A percentile compares a stretch with the other conserved stretches of the same genome.
phyloP scores from a whole-genome alignment of 2,113 vertebrate species.

The Oryzias javanicus region DNA sequence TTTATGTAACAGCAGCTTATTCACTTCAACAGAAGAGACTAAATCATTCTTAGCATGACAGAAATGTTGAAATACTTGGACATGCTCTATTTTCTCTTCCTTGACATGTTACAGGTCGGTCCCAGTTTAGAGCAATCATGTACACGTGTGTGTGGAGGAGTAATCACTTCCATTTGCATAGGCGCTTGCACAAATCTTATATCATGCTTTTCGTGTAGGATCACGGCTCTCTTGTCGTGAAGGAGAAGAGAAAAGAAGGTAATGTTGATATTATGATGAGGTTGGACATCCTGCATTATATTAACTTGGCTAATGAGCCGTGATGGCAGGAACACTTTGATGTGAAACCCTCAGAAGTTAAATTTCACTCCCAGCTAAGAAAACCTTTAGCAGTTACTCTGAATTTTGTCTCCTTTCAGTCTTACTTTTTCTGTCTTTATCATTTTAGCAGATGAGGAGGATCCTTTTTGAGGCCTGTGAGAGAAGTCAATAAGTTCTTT shows the following conservation, averaged over 20 bases:
- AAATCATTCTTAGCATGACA: constrained; percentile 32
- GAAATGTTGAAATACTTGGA: constrained; percentile 56
- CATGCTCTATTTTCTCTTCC: constrained; percentile 22
- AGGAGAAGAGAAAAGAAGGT: neutral
- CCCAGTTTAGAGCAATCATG: constrained; percentile 16
- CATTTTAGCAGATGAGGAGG: constrained; percentile 19
- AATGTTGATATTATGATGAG: constrained; percentile 12
- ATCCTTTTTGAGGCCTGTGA: constrained; percentile 51
- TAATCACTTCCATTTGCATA: constrained; percentile 43
- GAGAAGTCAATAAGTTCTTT: constrained; percentile 73
- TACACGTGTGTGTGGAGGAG: constrained; percentile 4
- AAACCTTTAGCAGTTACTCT: constrained; percentile 43
- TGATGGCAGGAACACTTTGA: constrained; percentile 37
- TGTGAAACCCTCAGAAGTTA: constrained; percentile 40
- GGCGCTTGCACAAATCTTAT: constrained; percentile 9
- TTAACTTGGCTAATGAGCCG: constrained; percentile 17
- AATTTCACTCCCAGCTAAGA: constrained; percentile 49
- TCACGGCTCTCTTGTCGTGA: constrained; percentile 5
- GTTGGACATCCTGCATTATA: constrained; percentile 15
- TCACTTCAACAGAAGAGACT: constrained; percentile 38
- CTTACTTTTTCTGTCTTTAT: constrained; percentile 15
- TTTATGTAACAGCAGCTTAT: constrained; percentile 51
- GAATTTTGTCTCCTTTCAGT: neutral
- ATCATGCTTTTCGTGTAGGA: constrained; percentile 28
- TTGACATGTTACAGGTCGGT: constrained; percentile 20